Base-by-base conservation (phyloP, 2,113 vertebrate genomes). In the Chionis minor region DNA sequence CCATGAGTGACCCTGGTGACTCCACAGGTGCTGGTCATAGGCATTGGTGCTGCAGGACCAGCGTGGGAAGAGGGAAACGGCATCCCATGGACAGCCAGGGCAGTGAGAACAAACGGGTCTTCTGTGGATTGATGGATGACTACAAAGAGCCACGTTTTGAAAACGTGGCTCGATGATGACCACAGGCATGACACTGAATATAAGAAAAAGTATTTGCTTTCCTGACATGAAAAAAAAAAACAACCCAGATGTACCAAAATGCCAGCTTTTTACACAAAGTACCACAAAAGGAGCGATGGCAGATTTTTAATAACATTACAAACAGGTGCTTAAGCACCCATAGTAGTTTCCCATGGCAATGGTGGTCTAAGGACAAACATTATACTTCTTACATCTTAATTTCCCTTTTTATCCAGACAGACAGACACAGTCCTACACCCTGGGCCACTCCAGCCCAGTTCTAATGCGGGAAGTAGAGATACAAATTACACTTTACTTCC, bases 101-200 rank as follows among this genome's bases (percentile, higher is more conserved):
- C 84, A 56, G 82, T 2, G 17, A 88, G 93, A 97, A 95, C 81
- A 95, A 94, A 96, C 33, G 16, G 72, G 33, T 70, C 67, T 71
- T 93, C 79, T 77, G 74, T 28, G 55, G 79, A 93, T 38, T 51
- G 66, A 87, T 35, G 85, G 58, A 88, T 40, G 40, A 83, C 38
- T 83, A 90, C 63, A 77, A 80, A 81, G 72, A 82, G 72, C 8
- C 27, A 67, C 73, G 55, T 69, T 90, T 89, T 90, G 42, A 83
- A 93, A 58, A 92, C 1, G 10, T 49, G 52, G 58, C 52, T 81
- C 27, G 12, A 95, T 75, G 44, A 49, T 21, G 69, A 94, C 78
- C 32, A 7, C 69, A 88, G 88, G 62, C 95, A 69, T 88, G 86
- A 81, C 5, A 69, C 61, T 72, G 63, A 59, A 72, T 24, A 15